These are phyloP conservation scores for Addax nasomaculatus DNA, from an alignment of 2,113 vertebrate genomes.

Conservation along the genomic window DNA sequence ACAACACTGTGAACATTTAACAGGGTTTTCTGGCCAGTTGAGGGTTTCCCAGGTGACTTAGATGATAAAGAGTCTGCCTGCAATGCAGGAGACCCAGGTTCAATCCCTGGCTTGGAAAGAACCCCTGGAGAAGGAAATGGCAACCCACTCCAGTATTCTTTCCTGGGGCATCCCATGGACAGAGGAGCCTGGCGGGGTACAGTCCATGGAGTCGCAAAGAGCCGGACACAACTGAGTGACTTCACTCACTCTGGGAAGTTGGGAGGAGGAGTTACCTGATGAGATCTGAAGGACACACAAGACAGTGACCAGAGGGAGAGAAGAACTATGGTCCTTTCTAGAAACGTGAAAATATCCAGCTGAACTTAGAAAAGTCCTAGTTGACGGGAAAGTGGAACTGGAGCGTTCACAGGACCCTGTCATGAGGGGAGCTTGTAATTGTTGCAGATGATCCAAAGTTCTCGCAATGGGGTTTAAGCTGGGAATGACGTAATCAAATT, in stretches of 20 bases:
- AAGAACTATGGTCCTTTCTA: neutral
- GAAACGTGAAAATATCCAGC: neutral
- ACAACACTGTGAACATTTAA: neutral
- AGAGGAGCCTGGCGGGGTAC: neutral
- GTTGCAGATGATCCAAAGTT: neutral
- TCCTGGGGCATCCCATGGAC: neutral
- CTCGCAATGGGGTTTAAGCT: neutral
- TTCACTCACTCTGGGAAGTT: neutral
- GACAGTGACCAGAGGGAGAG: neutral
- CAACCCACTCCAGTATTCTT: neutral
- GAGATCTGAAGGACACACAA: neutral
- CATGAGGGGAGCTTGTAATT: rapidly evolving
- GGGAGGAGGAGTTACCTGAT: neutral
- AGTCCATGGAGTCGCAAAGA: neutral
- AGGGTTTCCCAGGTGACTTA: neutral
- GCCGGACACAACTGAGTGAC: neutral
- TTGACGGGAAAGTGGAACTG: rapidly evolving
- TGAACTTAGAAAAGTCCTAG: neutral
- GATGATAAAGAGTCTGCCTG: neutral
- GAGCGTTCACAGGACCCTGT: rapidly evolving
- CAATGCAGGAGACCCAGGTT: neutral
- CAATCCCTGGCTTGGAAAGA: rapidly evolving
- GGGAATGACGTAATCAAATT: neutral
- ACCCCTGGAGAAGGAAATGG: neutral
- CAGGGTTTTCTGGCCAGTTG: neutral